phyloP scores from a whole-genome alignment of 2,113 vertebrate species.

The Mandrillus leucophaeus region DNA sequence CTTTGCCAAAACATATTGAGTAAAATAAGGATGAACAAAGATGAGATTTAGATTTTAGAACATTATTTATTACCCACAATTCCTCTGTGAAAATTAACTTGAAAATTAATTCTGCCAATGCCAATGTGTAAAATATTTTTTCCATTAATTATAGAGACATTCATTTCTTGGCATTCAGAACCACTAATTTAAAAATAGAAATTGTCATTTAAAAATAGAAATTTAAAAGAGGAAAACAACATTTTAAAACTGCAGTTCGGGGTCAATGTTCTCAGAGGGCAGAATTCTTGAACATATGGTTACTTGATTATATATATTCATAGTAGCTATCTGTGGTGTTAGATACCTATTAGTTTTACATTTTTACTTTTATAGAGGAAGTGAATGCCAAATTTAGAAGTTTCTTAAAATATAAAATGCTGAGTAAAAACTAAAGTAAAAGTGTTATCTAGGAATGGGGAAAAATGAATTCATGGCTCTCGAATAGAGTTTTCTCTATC shows the following conservation, averaged over 20 bases:
- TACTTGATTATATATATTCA: slow-evolving; percentile 3
- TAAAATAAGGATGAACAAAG: not conserved
- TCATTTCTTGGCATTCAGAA: not conserved
- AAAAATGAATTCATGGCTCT: not conserved
- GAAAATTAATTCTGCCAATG: slow-evolving; percentile 40
- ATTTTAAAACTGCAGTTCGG: not conserved
- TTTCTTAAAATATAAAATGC: not conserved
- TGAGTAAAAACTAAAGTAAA: not conserved
- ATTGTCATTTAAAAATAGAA: slow-evolving; percentile 34
- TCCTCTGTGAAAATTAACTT: not conserved
- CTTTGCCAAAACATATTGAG: not conserved
- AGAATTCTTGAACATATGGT: slow-evolving; percentile 27
- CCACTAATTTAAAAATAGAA: not conserved
- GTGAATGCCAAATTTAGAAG: not conserved
- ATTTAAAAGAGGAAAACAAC: slow-evolving; percentile 20
- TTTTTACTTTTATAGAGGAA: slow-evolving; percentile 14
- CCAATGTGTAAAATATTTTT: not conserved
- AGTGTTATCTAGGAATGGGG: not conserved
- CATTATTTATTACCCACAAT: not conserved
- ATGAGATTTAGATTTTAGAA: slow-evolving; percentile 1
- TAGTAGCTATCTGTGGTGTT: not conserved
- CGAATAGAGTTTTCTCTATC: not conserved
- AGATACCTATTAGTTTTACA: not conserved
- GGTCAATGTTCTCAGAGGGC: not conserved
- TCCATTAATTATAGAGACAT: not conserved